A percentile compares a stretch with the other conserved stretches of the same genome.
Evolutionary conservation across 2,113 vertebrate species (phyloP).

Genomic region (Bubo blakistoni): DNA sequence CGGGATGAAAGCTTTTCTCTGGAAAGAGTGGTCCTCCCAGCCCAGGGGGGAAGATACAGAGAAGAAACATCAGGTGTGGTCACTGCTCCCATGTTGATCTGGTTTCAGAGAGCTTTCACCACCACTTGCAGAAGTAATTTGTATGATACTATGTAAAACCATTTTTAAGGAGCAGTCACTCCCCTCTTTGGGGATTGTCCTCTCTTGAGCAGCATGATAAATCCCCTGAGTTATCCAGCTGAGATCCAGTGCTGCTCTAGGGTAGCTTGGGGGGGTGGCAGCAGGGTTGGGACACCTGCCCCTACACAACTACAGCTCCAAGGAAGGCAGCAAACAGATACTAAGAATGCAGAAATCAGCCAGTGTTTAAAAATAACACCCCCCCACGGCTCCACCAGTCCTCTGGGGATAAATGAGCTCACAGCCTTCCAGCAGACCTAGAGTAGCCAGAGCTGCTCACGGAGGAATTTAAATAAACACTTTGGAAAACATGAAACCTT

Average conservation of each 20-base stretch:
- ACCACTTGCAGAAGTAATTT: too few relatives aligned
- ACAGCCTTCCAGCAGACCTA: not conserved
- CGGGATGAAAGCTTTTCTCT: not conserved
- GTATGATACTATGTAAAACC: not conserved
- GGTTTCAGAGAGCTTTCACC: not conserved
- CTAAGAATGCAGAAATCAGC: not conserved
- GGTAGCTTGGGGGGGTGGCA: not conserved
- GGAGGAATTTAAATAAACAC: constrained; percentile 31
- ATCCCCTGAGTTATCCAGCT: not conserved
- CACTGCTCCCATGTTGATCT: not conserved
- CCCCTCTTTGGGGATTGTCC: not conserved
- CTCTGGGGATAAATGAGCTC: constrained; percentile 41
- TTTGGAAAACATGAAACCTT: constrained; percentile 49
- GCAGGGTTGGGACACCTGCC: not conserved
- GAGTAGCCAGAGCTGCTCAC: constrained; percentile 15
- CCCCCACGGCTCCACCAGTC: not conserved
- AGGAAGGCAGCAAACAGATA: not conserved
- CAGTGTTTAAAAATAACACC: constrained; percentile 40
- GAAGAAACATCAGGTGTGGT: not conserved
- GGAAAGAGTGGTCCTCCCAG: not conserved
- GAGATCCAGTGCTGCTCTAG: not conserved
- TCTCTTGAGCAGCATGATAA: not conserved
- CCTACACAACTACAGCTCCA: not conserved
- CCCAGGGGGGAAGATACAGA: not conserved
- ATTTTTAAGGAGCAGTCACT: not conserved